phyloP scores from a whole-genome alignment of 2,113 vertebrate genomes.

The Antennarius striatus region DNA sequence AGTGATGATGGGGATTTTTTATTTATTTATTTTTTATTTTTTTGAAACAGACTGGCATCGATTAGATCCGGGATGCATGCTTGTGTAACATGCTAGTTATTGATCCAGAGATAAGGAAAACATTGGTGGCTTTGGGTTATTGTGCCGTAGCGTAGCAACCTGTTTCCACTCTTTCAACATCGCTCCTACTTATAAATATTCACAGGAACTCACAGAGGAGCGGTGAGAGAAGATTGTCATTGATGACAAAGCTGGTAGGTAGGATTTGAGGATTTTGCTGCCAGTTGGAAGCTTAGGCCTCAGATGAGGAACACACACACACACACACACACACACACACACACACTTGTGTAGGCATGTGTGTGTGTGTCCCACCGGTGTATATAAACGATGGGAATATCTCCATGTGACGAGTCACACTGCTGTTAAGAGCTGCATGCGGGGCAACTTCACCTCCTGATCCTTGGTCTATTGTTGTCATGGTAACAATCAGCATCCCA shows the following conservation, averaged over 20 bases:
- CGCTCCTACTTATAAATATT: constrained; percentile 6
- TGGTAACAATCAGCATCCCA: constrained; percentile 63
- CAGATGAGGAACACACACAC: constrained; percentile 51
- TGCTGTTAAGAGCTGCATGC: constrained; percentile 57
- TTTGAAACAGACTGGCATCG: constrained; percentile 40
- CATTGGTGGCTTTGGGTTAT: constrained; percentile 2
- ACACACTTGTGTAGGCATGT: constrained; percentile 22
- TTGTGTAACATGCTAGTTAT: constrained; percentile 49
- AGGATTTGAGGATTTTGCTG: constrained; percentile 69
- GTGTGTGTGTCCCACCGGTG: constrained; percentile 51
- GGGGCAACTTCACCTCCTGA: constrained; percentile 59
- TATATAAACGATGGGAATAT: constrained; percentile 68
- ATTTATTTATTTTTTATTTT: neutral
- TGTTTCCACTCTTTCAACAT: neutral
- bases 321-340: constrained; percentile 29
- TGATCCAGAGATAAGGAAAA: constrained; percentile 45
- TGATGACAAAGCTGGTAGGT: constrained; percentile 67
- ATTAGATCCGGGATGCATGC: constrained; percentile 48
- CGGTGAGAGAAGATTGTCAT: constrained; percentile 64
- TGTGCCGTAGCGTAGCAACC: constrained; percentile 9
- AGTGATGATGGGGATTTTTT: constrained; percentile 44
- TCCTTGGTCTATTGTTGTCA: constrained; percentile 63
- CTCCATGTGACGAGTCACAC: constrained; percentile 62
- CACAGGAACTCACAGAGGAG: constrained; percentile 34
- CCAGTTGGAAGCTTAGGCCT: constrained; percentile 69